A percentile compares a stretch with the other conserved stretches of the same genome.
Conservation (phyloP, 2,888 invertebrate species). For the Cryptus viduatorius region DNA sequence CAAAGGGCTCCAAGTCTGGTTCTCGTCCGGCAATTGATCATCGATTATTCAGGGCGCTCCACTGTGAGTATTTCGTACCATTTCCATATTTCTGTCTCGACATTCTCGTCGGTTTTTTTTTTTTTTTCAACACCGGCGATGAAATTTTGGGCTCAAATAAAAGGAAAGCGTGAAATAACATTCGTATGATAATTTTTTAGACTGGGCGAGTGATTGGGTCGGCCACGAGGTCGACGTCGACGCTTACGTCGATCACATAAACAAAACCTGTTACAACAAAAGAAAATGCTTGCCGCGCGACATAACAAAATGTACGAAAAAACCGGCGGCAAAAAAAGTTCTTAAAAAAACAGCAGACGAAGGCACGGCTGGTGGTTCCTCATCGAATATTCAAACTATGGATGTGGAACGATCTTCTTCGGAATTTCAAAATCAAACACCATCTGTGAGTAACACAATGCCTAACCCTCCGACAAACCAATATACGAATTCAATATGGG, state of each 20-base stretch:
- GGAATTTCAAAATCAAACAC: background rate
- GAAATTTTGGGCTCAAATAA: no score
- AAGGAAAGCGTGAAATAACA: background rate
- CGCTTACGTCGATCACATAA: conserved; percentile 39
- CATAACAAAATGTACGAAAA: conserved; percentile 15
- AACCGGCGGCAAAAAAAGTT: background rate
- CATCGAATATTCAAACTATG: no score
- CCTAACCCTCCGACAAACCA: background rate
- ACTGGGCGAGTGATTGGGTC: conserved; percentile 37
- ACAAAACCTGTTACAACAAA: conserved; percentile 35
- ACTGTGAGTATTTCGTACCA: conserved; percentile 6
- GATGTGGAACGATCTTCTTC: no score
- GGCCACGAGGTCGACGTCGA: conserved; percentile 31
- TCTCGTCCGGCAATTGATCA: conserved; percentile 34
- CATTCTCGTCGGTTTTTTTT: no score
- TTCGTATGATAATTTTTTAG: background rate
- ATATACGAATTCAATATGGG: conserved; percentile 13
- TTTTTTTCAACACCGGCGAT: no score
- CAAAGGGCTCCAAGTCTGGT: conserved; percentile 26
- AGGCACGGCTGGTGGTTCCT: background rate
- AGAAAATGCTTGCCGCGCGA: conserved; percentile 19
- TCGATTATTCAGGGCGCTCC: conserved; percentile 19
- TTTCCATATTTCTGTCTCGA: background rate
- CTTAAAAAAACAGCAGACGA: no score
- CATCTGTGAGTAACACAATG: conserved; percentile 15